These are phyloP conservation scores for Carassius gibelio DNA, from an alignment of 2,113 vertebrate genomes.

Conservation along the genomic window DNA sequence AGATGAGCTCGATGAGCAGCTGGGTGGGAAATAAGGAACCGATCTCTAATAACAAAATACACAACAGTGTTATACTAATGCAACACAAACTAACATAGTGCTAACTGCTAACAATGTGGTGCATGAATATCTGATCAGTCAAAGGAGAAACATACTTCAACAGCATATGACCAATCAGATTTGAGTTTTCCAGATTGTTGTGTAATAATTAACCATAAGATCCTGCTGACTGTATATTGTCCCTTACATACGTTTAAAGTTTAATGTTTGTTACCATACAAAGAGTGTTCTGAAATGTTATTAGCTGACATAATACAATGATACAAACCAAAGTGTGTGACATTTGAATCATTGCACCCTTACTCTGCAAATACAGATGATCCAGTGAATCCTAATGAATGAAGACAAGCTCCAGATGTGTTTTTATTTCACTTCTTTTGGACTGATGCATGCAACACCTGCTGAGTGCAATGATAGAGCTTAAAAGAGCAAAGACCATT, in stretches of 20 bases:
- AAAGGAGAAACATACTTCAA: no score
- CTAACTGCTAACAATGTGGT: no score
- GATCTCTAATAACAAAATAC: not conserved
- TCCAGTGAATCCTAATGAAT: not conserved
- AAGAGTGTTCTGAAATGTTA: not conserved
- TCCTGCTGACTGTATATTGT: not conserved
- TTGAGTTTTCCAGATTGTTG: not conserved
- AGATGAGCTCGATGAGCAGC: slow-evolving; percentile 9
- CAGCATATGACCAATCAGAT: no score
- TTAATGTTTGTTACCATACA: not conserved
- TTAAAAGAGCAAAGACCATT: no score
- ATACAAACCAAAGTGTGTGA: not conserved
- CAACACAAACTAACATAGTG: no score
- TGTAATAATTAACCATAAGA: no score
- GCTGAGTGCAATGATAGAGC: no score
- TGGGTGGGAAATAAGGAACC: not conserved
- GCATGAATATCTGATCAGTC: no score
- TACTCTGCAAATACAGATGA: not conserved
- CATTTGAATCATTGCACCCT: not conserved
- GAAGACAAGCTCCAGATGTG: not conserved
- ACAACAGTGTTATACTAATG: no score
- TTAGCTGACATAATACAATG: no score
- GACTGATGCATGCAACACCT: no score
- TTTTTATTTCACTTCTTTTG: no score
- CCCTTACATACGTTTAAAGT: not conserved